Evolutionary conservation across 1,140 invertebrate species (phyloP), one percentile per base, ranked within the genome.

Genomic region (Bombyx mori): DNA sequence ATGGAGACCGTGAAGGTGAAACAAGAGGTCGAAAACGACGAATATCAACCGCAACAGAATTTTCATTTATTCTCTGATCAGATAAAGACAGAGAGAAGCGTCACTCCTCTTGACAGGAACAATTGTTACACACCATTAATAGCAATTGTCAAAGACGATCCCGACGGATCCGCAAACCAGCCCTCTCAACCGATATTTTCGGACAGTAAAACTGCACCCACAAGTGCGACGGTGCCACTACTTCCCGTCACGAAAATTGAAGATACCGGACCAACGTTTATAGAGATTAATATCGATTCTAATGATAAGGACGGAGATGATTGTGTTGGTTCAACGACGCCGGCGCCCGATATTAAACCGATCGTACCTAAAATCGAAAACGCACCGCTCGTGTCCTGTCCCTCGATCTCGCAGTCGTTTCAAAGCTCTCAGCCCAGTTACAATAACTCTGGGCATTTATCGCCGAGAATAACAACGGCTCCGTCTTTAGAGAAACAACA

Each of bases 201-300:
- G n/a, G 42, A 49, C 18, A 12, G 9, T 42, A 56, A 49, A 22
- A 43, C 47, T 47, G 61, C 54, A 12, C 66, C 51, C 9, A 58
- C 26, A 35, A 35, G 26, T 35, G 26, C 59, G 45, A 48, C 62
- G 52, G 56, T 66, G 44, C 64, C 72, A 50, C 64, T 83, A 26
- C 69, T 77, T 44, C 75, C 78, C 3, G 72, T 83, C 9, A 67
- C 79, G 8, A 83, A 85, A 66, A 73, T 63, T n/a, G 82, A 84
- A 65, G 76, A 79, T 44, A 56, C 61, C 8, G 52, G 57, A 9
- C 56, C 79, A 18, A 79, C 83, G 7, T 70, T 87, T 45, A 87
- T 87, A 52, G 84, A 87, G 71, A 87, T 87, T 44, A 85, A 87
- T 61, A 79, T 82, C 35, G 84, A 87, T 69, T 87, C 82, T 8